Percentiles rank a stretch among this genome's conserved stretches.
These are phyloP conservation scores for Thamnophis elegans DNA, from an alignment of 2,797 vertebrate species.

Conservation along the genomic window DNA sequence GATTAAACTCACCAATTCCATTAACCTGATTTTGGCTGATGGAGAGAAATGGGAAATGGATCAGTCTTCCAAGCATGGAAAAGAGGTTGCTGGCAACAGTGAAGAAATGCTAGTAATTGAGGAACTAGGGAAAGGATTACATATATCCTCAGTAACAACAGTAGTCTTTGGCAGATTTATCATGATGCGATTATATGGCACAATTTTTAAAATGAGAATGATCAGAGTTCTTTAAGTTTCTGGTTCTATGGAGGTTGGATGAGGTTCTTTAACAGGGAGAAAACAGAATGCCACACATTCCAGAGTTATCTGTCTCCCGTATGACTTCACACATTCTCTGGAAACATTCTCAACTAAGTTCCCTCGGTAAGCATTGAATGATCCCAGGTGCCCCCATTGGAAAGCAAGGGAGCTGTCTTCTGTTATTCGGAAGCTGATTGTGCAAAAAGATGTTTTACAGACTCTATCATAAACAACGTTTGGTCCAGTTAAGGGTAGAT, in stretches of 20 bases:
- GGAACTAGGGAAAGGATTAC: not conserved
- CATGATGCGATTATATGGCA: not conserved
- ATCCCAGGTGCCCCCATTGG: not conserved
- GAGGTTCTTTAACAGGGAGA: not conserved
- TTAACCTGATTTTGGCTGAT: not conserved
- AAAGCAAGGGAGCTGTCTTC: not conserved
- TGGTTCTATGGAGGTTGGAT: not conserved
- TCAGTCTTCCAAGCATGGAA: not conserved
- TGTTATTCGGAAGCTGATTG: not conserved
- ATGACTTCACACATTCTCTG: not conserved
- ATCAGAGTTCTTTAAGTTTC: rapidly evolving
- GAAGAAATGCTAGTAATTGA: not conserved
- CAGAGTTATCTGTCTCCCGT: not conserved
- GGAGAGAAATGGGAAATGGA: not conserved
- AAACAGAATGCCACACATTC: not conserved
- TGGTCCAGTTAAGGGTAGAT: not conserved
- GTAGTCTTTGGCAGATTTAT: not conserved
- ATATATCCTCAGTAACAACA: rapidly evolving
- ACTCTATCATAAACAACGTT: not conserved
- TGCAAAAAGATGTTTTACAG: not conserved
- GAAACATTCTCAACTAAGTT: not conserved
- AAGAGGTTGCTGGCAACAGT: not conserved
- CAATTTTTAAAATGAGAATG: not conserved
- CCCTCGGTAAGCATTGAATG: not conserved
- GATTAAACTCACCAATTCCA: not conserved